Conservation (phyloP, 2,113 vertebrate genomes). For the Dascyllus trimaculatus region DNA sequence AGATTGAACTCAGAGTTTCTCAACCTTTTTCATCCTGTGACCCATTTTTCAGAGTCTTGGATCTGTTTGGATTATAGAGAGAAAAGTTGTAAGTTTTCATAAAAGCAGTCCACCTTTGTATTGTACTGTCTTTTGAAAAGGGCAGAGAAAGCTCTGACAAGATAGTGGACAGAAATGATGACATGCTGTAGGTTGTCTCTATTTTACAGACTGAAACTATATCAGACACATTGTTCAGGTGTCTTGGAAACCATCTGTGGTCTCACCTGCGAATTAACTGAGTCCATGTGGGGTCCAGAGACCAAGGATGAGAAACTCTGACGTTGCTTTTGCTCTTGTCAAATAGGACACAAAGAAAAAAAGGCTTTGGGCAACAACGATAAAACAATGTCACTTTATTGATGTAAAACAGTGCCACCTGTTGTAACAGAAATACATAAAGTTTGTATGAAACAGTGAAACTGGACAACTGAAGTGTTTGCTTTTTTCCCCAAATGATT, state of each 20-base stretch:
- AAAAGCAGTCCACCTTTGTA: too few species aligned
- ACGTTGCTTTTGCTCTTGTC: background rate
- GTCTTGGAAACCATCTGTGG: background rate
- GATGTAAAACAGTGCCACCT: slow-evolving; percentile 6
- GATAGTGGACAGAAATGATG: too few species aligned
- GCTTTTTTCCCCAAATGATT: background rate
- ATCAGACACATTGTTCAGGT: background rate
- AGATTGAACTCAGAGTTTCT: slow-evolving; percentile 15
- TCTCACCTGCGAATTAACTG: background rate
- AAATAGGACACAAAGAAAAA: background rate
- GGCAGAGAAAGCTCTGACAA: too few species aligned
- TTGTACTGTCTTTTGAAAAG: too few species aligned
- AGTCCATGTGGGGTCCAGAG: background rate
- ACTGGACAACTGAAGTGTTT: background rate
- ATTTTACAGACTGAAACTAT: background rate
- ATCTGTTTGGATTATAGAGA: too few species aligned
- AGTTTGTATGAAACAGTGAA: background rate
- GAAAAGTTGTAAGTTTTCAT: too few species aligned
- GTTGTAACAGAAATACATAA: background rate
- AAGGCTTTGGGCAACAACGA: background rate
- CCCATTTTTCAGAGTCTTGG: background rate
- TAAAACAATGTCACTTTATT: background rate
- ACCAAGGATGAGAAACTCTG: slow-evolving; percentile 40
- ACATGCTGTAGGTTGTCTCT: too few species aligned
- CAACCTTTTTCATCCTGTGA: slow-evolving; percentile 5